phyloP scores from a whole-genome alignment of 1,140 invertebrate species.

The Rhopalosiphum maidis region DNA sequence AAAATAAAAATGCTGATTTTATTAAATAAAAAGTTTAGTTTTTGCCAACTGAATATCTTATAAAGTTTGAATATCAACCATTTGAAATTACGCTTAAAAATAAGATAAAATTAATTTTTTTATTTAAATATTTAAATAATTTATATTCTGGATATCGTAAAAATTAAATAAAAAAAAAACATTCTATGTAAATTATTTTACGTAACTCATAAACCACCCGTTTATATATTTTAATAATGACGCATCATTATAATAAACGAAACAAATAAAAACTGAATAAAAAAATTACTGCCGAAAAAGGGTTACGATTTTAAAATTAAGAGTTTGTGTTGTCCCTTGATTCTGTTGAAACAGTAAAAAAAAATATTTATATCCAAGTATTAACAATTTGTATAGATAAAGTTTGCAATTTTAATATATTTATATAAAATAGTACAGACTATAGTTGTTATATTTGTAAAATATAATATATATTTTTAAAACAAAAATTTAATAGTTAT shows the following conservation, averaged over 20 bases:
- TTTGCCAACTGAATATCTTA: slow-evolving; percentile 37
- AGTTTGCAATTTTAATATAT: neutral
- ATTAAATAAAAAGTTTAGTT: slow-evolving; percentile 37
- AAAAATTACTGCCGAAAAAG: slow-evolving; percentile 19
- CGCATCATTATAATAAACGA: neutral
- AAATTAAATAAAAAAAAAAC: slow-evolving; percentile 14
- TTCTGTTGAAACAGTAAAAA: neutral
- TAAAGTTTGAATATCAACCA: slow-evolving; percentile 18
- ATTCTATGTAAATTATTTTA: slow-evolving; percentile 32
- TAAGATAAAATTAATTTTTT: slow-evolving; percentile 34
- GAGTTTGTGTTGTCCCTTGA: neutral
- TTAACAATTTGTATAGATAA: neutral
- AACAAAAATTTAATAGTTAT: neutral
- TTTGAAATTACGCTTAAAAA: slow-evolving; percentile 18
- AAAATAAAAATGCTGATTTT: neutral
- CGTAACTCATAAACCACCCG: slow-evolving; percentile 15
- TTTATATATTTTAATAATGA: slow-evolving; percentile 40
- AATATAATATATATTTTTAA: neutral
- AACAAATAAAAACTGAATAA: slow-evolving; percentile 4
- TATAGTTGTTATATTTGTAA: neutral
- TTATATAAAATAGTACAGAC: neutral
- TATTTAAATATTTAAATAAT: slow-evolving; percentile 48
- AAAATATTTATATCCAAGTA: neutral
- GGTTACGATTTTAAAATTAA: slow-evolving; percentile 19
- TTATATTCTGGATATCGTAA: slow-evolving; percentile 22